These are phyloP conservation scores for Leptopterna dolabrata DNA, from an alignment of 2,888 invertebrate genomes.

Conservation along the genomic window DNA sequence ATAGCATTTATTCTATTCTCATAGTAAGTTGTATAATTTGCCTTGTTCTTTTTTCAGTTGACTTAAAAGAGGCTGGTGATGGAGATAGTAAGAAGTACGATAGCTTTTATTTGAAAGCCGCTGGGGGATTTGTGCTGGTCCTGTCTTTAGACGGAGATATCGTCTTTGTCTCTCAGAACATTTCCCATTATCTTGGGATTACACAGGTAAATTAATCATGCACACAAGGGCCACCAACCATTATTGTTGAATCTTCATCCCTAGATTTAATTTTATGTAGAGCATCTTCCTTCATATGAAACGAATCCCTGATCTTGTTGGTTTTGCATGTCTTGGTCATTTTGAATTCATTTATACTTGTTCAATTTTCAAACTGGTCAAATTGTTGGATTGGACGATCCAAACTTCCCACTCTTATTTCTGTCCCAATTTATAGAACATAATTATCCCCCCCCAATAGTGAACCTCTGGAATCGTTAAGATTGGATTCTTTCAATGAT, in stretches of 20 bases:
- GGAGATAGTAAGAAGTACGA: conserved; percentile 66
- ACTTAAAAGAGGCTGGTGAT: conserved; percentile 65
- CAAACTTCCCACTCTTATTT: neutral
- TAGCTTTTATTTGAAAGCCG: conserved; percentile 78
- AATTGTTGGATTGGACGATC: too few relatives aligned
- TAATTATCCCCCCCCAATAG: too few relatives aligned
- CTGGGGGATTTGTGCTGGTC: conserved; percentile 92
- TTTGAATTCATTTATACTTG: too few relatives aligned
- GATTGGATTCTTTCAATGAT: too few relatives aligned
- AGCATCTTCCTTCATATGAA: too few relatives aligned
- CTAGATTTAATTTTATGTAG: too few relatives aligned
- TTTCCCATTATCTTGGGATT: conserved; percentile 89
- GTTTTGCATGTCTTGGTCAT: too few relatives aligned
- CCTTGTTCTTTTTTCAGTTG: conserved; percentile 67
- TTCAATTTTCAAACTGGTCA: too few relatives aligned
- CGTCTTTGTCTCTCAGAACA: conserved; percentile 91
- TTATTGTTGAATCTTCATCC: too few relatives aligned
- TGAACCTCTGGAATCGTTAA: too few relatives aligned
- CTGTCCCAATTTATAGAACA: neutral
- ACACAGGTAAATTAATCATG: conserved; percentile 78
- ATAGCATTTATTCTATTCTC: neutral
- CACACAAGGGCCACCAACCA: neutral
- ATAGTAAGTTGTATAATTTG: neutral
- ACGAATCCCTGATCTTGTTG: too few relatives aligned
- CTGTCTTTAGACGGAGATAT: conserved; percentile 91